phyloP scores from a whole-genome alignment of 2,113 vertebrate genomes.

The Sander lucioperca region DNA sequence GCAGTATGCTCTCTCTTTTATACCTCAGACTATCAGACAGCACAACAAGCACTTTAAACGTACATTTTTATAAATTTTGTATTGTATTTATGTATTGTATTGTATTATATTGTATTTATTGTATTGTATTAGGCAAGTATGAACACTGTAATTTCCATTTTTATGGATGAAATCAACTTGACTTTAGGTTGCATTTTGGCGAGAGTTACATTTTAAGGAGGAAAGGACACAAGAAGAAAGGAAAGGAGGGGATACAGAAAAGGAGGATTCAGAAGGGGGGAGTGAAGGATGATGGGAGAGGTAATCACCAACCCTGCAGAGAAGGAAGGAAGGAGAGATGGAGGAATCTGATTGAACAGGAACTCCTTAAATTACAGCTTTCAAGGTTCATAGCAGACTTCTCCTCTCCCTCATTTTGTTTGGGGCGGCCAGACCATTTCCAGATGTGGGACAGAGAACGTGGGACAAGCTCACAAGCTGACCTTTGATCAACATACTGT shows the following conservation, averaged over 20 bases:
- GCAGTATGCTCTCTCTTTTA: too few relatives aligned
- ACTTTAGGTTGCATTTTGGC: too few relatives aligned
- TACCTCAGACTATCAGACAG: too few relatives aligned
- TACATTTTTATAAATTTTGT: too few relatives aligned
- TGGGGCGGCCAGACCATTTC: constrained; percentile 63
- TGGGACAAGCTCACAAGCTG: constrained; percentile 40
- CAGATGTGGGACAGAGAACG: constrained; percentile 70
- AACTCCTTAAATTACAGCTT: constrained; percentile 73
- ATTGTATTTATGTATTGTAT: too few relatives aligned
- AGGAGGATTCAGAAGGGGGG: constrained; percentile 2
- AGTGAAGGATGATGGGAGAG: constrained; percentile 29
- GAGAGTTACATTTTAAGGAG: too few relatives aligned
- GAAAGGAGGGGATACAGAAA: background rate
- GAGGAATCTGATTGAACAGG: constrained; percentile 77
- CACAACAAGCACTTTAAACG: too few relatives aligned
- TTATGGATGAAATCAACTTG: too few relatives aligned
- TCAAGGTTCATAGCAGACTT: constrained; percentile 71
- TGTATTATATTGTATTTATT: too few relatives aligned
- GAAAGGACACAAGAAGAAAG: background rate
- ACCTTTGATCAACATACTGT: constrained; percentile 62
- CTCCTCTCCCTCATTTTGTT: constrained; percentile 57
- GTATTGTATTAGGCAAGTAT: too few relatives aligned
- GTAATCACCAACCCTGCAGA: constrained; percentile 61
- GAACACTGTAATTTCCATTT: too few relatives aligned
- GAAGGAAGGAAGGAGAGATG: constrained; percentile 57